Evolutionary conservation across 2,113 vertebrate species (phyloP).

Genomic region (Takifugu flavidus): DNA sequence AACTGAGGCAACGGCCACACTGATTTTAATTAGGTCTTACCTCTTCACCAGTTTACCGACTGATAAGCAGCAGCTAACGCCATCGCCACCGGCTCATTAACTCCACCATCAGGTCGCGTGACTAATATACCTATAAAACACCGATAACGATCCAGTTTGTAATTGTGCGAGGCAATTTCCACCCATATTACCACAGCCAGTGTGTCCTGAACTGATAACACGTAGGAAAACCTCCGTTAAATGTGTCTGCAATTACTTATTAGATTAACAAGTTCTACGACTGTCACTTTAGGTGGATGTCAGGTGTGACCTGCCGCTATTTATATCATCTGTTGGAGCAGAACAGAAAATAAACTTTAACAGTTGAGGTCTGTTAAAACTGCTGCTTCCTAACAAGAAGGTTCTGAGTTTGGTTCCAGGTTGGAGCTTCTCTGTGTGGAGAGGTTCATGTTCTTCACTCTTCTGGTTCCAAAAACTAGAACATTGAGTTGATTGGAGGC

Average conservation of each 20-base stretch:
- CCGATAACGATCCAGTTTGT: constrained; percentile 62
- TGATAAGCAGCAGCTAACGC: background rate
- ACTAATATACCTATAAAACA: constrained; percentile 61
- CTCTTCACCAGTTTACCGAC: background rate
- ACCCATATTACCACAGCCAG: constrained; percentile 44
- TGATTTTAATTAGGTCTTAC: background rate
- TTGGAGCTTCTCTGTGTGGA: too few relatives aligned
- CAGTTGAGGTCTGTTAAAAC: too few relatives aligned
- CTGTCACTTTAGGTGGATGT: constrained; percentile 26
- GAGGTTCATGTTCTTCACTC: too few relatives aligned
- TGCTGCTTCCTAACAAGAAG: too few relatives aligned
- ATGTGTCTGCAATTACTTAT: constrained; percentile 37
- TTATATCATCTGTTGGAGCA: too few relatives aligned
- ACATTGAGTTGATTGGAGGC: too few relatives aligned
- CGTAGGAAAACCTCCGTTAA: constrained; percentile 36
- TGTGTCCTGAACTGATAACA: constrained; percentile 50
- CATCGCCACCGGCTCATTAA: constrained; percentile 44
- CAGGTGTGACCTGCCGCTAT: constrained; percentile 2
- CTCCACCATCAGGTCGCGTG: constrained; percentile 47
- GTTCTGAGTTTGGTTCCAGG: too few relatives aligned
- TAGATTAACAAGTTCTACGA: constrained; percentile 51
- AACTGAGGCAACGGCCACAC: background rate
- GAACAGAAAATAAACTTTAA: too few relatives aligned
- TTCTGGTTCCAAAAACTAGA: too few relatives aligned
- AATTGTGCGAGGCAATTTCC: constrained; percentile 60